Evolutionary conservation across 2,113 vertebrate species (phyloP).

Genomic region (Tetrax tetrax): DNA sequence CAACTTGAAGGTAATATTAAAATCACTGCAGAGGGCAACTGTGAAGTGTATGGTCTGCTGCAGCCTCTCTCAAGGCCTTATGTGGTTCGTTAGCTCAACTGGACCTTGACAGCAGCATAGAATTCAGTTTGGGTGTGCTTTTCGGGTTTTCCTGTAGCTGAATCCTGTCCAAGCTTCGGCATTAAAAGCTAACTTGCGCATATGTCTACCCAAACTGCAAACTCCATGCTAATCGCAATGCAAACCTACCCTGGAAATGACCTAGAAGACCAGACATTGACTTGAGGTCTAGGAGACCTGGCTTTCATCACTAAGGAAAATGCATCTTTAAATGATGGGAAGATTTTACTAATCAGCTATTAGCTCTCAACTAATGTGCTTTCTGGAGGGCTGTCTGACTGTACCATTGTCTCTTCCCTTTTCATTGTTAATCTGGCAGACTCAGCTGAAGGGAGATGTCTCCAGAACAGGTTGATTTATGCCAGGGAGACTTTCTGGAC

Average conservation of each 20-base stretch:
- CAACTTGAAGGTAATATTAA: neutral
- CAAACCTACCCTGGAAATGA: neutral
- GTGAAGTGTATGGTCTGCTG: neutral
- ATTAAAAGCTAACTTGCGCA: neutral
- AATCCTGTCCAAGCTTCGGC: neutral
- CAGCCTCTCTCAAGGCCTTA: neutral
- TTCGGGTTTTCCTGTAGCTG: neutral
- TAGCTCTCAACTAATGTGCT: neutral
- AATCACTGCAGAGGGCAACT: neutral
- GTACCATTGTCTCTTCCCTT: slow-evolving; percentile 10
- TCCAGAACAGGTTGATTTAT: slow-evolving; percentile 49
- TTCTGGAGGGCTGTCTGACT: slow-evolving; percentile 12
- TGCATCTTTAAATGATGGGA: slow-evolving; percentile 28
- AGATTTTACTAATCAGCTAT: slow-evolving; percentile 49
- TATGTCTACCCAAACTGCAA: neutral
- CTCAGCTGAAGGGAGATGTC: neutral
- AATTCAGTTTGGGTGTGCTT: neutral
- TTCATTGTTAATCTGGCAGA: slow-evolving; percentile 26
- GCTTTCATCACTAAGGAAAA: slow-evolving; percentile 40
- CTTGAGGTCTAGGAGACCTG: slow-evolving; percentile 21
- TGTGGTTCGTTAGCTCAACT: neutral
- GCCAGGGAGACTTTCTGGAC: neutral
- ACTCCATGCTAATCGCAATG: neutral
- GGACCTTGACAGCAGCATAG: neutral
- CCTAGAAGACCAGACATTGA: slow-evolving; percentile 7